Evolutionary conservation across 2,797 vertebrate genomes (phyloP).

Genomic region (Prionace glauca): DNA sequence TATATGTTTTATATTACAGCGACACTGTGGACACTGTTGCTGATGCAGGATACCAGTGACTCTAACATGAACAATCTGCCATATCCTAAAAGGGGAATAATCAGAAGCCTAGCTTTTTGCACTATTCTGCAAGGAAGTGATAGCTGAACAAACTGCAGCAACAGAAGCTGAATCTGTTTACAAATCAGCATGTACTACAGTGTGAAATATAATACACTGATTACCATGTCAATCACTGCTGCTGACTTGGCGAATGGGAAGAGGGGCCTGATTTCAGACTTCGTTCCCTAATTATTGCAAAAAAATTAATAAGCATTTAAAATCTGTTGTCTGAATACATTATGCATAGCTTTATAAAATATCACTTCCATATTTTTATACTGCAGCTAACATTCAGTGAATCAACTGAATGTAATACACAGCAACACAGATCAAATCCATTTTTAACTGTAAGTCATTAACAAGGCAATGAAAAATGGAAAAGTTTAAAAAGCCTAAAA

Average conservation of each 20-base stretch:
- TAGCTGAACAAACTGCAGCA: not conserved
- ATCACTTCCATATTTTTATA: not conserved
- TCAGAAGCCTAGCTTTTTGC: not conserved
- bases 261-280: not conserved
- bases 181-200: not conserved
- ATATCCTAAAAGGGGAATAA: not conserved
- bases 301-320: not conserved
- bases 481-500: not conserved
- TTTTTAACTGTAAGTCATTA: conserved; percentile 12
- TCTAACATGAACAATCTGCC: not conserved
- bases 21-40: not conserved
- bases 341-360: not conserved
- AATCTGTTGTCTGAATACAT: not conserved
- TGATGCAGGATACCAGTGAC: not conserved
- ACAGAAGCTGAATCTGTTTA: not conserved
- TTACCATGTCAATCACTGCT: not conserved
- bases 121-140: not conserved
- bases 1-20: not conserved
- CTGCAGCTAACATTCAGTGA: not conserved
- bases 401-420: not conserved
- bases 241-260: not conserved
- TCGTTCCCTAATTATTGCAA: not conserved
- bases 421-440: not conserved
- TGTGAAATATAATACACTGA: not conserved
- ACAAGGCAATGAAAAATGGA: not conserved